phyloP scores from a whole-genome alignment of 2,888 invertebrate species.

The Quadroppia sp. region DNA sequence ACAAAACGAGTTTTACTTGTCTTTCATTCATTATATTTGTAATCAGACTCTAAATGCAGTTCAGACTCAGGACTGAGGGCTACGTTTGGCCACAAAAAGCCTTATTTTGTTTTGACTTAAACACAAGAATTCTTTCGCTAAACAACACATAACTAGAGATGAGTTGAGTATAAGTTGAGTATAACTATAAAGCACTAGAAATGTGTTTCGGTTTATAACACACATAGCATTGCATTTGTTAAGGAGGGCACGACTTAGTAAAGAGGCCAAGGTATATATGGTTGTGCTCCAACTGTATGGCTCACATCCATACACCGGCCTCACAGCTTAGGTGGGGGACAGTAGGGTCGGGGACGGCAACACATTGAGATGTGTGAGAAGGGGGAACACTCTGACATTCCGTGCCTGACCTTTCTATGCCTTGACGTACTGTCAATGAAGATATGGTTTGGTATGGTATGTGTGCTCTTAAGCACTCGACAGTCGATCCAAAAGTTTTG shows the following conservation, averaged over 20 bases:
- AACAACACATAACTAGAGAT: constrained; percentile 11
- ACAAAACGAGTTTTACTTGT: constrained; percentile 23
- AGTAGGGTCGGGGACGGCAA: not conserved
- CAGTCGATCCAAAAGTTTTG: not conserved
- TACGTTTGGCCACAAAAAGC: not conserved
- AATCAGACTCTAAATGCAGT: constrained; percentile 1
- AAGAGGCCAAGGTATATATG: constrained; percentile 25
- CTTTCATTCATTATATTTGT: constrained; percentile 15
- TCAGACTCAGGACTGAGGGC: not conserved
- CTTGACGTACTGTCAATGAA: constrained; percentile 7
- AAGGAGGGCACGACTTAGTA: constrained; percentile 27
- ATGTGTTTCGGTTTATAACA: constrained; percentile 20
- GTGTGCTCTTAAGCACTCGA: not conserved
- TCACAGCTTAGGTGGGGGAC: not conserved
- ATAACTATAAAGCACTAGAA: constrained; percentile 23
- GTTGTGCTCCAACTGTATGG: not conserved
- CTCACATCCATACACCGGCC: not conserved
- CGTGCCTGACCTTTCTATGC: constrained; percentile 26
- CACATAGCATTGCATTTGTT: constrained; percentile 18
- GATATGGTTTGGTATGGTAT: constrained; percentile 10
- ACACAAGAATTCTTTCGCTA: constrained; percentile 3
- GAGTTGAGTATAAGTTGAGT: constrained; percentile 21
- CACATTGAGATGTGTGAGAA: not conserved
- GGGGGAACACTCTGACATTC: constrained; percentile 15
- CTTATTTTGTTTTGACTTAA: constrained; percentile 28